These are phyloP conservation scores for Morone chrysops DNA, from an alignment of 2,113 vertebrate species.

Conservation along the genomic window DNA sequence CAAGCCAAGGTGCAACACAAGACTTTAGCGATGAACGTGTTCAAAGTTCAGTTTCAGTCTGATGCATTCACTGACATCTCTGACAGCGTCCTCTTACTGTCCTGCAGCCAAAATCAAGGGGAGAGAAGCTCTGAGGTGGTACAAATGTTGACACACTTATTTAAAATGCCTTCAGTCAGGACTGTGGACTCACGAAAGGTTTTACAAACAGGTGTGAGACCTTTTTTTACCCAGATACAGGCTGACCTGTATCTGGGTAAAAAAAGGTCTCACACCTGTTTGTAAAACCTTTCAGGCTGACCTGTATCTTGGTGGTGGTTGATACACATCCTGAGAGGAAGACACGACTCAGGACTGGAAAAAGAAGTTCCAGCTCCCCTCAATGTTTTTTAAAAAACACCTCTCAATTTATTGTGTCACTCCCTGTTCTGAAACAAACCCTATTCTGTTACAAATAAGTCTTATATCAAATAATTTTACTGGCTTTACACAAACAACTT, in stretches of 20 bases:
- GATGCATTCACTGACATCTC: not conserved
- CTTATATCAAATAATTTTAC: not conserved
- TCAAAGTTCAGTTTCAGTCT: not conserved
- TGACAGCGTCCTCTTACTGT: not conserved
- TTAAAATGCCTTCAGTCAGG: not conserved
- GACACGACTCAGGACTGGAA: not conserved
- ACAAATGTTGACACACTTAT: not conserved
- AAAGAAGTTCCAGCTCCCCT: not conserved
- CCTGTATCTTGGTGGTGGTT: not conserved
- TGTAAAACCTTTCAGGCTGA: not conserved
- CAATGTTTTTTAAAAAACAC: not conserved
- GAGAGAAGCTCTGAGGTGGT: not conserved
- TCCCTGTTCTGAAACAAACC: not conserved
- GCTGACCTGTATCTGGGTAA: not conserved
- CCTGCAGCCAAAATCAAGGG: not conserved
- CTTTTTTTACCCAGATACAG: not conserved
- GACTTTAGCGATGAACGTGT: not conserved
- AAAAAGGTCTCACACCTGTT: not conserved
- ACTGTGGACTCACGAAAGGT: not conserved
- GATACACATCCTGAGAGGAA: not conserved
- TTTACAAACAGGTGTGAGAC: not conserved
- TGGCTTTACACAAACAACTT: not conserved
- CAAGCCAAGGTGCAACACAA: not conserved
- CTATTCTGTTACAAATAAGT: not conserved
- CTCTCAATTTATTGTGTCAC: not conserved